Evolutionary conservation across 2,888 invertebrate species (phyloP).

Genomic region (Troides oblongomaculatus): DNA sequence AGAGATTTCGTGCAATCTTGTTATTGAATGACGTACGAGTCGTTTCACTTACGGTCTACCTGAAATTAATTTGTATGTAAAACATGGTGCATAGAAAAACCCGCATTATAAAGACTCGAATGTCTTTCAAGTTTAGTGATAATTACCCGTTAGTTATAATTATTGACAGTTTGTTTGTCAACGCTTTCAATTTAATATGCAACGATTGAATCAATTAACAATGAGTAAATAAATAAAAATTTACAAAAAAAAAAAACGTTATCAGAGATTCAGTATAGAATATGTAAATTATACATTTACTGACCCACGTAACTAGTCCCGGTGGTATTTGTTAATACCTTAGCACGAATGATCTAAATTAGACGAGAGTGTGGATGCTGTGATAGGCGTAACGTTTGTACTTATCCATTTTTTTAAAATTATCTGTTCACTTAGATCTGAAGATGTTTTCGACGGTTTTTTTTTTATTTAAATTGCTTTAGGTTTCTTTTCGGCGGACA

Average conservation of each 20-base stretch:
- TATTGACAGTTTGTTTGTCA: slow-evolving; percentile 20
- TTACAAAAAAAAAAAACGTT: neutral
- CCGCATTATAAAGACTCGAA: slow-evolving; percentile 7
- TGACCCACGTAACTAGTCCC: slow-evolving; percentile 23
- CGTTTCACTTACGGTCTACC: slow-evolving; percentile 6
- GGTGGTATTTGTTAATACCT: slow-evolving; percentile 5
- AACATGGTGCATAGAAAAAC: slow-evolving; percentile 31
- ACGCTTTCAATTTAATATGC: slow-evolving; percentile 22
- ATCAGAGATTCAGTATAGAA: slow-evolving; percentile 7
- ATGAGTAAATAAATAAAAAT: neutral
- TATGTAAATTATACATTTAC: slow-evolving; percentile 8
- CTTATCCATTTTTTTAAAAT: slow-evolving; percentile 20
- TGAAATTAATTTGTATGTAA: slow-evolving; percentile 16
- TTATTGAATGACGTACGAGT: slow-evolving; percentile 8
- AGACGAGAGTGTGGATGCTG: slow-evolving; percentile 11
- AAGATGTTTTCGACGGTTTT: slow-evolving; percentile 1
- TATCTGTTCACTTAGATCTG: slow-evolving; percentile 23
- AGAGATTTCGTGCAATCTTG: slow-evolving; percentile 6
- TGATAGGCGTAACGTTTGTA: slow-evolving; percentile 27
- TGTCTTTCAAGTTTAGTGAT: slow-evolving; percentile 21
- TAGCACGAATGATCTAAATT: slow-evolving; percentile 11
- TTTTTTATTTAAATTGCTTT: neutral
- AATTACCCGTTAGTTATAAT: slow-evolving; percentile 17
- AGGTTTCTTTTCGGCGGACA: slow-evolving; percentile 6
- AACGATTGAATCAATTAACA: slow-evolving; percentile 13